phyloP scores from a whole-genome alignment of 2,113 vertebrate genomes.

The Pollachius pollachius region DNA sequence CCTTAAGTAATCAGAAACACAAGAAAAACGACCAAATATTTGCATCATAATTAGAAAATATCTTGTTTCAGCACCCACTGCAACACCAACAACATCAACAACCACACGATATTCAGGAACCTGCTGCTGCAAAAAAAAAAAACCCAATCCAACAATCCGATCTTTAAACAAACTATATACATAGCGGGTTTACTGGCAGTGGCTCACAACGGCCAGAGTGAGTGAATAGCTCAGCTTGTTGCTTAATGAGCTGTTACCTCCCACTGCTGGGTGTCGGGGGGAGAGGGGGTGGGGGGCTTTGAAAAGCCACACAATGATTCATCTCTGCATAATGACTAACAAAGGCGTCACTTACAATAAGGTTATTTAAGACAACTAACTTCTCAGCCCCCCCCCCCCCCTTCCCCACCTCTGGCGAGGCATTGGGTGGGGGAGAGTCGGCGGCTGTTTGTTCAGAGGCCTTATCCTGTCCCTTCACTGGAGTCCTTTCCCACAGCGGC shows the following conservation, averaged over 20 bases:
- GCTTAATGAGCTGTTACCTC: conserved; percentile 34
- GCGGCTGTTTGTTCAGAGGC: conserved; percentile 49
- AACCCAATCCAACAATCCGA: too few species aligned
- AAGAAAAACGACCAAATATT: too few species aligned
- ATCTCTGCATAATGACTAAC: conserved; percentile 40
- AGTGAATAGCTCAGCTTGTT: conserved; percentile 29
- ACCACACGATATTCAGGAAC: too few species aligned
- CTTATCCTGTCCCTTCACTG: conserved; percentile 16
- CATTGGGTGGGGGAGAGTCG: conserved; percentile 45
- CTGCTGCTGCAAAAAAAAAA: too few species aligned
- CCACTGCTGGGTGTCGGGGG: conserved; percentile 19
- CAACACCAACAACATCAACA: too few species aligned
- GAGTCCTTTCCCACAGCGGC: conserved; percentile 5
- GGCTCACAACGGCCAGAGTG: neutral
- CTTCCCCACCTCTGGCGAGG: conserved; percentile 18
- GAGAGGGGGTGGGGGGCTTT: conserved; percentile 9
- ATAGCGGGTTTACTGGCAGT: too few species aligned
- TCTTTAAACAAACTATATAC: too few species aligned
- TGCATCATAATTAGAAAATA: too few species aligned
- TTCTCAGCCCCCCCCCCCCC: conserved; percentile 19
- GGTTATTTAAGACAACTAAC: conserved; percentile 55
- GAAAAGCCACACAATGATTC: conserved; percentile 42
- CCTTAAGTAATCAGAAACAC: too few species aligned
- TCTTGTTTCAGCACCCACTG: too few species aligned
- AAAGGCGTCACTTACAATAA: conserved; percentile 42